Percentiles rank a stretch among this genome's conserved stretches.
phyloP scores from a whole-genome alignment of 1,140 invertebrate species.

The Drosophila sp. region DNA sequence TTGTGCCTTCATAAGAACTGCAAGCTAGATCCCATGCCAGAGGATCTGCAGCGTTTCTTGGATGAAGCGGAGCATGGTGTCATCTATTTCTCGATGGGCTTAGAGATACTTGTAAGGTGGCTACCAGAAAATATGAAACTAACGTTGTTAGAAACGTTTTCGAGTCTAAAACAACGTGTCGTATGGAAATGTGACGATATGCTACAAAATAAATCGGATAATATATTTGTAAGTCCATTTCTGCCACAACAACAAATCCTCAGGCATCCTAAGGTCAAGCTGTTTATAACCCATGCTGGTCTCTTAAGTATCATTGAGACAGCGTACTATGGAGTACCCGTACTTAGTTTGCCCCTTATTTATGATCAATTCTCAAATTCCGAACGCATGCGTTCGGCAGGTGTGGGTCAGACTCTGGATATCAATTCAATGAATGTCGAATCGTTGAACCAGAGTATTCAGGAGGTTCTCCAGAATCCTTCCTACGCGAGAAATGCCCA shows the following conservation, averaged over 20 bases:
- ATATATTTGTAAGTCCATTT: conserved; percentile 86
- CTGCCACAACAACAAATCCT: conserved; percentile 84
- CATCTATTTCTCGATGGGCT: background rate
- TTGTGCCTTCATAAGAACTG: background rate
- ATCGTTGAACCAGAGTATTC: conserved; percentile 4
- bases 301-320: conserved; percentile 84
- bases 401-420: conserved; percentile 83
- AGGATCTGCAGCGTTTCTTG: background rate
- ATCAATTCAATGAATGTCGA: conserved; percentile 8
- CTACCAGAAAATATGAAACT: conserved; percentile 19
- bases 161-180: conserved; percentile 70
- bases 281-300: conserved; percentile 86
- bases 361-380: conserved; percentile 62
- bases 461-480: conserved; percentile 30
- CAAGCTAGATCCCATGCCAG: background rate
- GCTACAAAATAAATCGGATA: conserved; percentile 81
- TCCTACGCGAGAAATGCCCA: conserved; percentile 33
- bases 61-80: background rate
- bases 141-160: conserved; percentile 34
- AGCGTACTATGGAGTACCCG: conserved; percentile 57
- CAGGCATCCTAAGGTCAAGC: conserved; percentile 77
- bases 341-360: conserved; percentile 49
- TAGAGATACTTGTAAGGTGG: background rate
- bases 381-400: conserved; percentile 81
- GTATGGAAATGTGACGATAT: conserved; percentile 84